Percentiles rank a stretch among this genome's conserved stretches.
These are phyloP conservation scores for Nilaparvata lugens DNA, from an alignment of 1,140 invertebrate genomes.

Conservation along the genomic window DNA sequence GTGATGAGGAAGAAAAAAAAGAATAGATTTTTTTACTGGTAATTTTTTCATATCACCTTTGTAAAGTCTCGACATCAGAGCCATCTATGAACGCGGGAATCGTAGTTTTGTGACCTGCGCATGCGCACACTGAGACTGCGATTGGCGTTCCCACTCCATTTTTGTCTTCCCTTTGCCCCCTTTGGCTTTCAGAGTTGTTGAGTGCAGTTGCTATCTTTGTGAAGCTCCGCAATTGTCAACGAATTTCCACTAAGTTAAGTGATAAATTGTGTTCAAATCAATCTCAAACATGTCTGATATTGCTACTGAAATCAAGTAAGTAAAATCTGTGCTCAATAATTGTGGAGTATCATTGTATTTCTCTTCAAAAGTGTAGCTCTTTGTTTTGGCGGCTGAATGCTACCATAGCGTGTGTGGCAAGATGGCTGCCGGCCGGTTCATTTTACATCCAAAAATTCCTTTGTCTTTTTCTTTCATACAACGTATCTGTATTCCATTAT, in stretches of 20 bases:
- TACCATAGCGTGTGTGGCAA: constrained; percentile 6
- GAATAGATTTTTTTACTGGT: no score
- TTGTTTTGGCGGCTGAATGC: constrained; percentile 16
- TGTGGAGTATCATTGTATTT: constrained; percentile 1
- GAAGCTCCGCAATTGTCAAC: background rate
- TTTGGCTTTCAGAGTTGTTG: no score
- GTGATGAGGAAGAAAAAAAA: no score
- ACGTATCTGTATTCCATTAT: no score
- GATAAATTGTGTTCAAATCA: constrained; percentile 6
- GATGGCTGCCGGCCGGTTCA: constrained; percentile 17
- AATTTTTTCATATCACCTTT: constrained; percentile 1
- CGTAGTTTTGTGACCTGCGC: constrained; percentile 11
- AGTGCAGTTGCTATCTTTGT: constrained; percentile 21
- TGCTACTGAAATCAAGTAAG: constrained; percentile 22
- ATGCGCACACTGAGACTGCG: constrained; percentile 9
- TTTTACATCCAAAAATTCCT: constrained; percentile 1
- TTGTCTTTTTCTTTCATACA: constrained; percentile 2
- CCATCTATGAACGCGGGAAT: constrained; percentile 15
- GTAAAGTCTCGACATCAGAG: background rate
- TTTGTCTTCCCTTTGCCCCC: no score
- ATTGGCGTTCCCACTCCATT: constrained; percentile 1
- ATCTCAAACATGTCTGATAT: constrained; percentile 18
- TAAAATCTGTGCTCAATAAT: background rate
- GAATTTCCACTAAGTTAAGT: constrained; percentile 8
- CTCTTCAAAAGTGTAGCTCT: background rate